phyloP scores from a whole-genome alignment of 2,113 vertebrate species.

The Aix galericulata region DNA sequence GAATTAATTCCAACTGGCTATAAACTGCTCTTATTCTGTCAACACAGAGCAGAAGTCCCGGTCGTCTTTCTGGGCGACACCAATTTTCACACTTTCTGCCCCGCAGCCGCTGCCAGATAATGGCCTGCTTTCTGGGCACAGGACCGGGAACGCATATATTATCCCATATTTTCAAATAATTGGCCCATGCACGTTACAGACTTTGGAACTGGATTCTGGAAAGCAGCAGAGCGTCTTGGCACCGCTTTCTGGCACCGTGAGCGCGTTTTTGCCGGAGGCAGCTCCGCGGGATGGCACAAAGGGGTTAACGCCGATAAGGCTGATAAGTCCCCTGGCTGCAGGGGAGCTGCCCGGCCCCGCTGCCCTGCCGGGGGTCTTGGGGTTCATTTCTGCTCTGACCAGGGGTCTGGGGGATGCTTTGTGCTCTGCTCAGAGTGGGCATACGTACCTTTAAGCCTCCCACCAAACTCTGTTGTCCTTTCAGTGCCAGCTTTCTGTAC shows the following conservation, averaged over 20 bases:
- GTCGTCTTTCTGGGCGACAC: neutral
- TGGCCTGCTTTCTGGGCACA: neutral
- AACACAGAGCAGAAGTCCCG: neutral
- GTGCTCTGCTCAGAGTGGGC: slow-evolving; percentile 33
- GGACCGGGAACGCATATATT: neutral
- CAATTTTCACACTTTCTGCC: neutral
- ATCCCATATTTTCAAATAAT: neutral
- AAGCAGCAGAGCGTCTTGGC: neutral
- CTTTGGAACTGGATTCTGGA: neutral
- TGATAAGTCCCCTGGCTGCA: slow-evolving; percentile 30
- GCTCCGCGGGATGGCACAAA: neutral
- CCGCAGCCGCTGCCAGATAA: neutral
- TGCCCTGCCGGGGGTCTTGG: slow-evolving; percentile 66
- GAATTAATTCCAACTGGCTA: neutral
- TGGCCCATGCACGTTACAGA: neutral
- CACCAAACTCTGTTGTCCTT: slow-evolving; percentile 69
- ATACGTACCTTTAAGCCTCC: neutral
- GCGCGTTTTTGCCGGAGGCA: accelerated
- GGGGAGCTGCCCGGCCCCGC: slow-evolving; percentile 38
- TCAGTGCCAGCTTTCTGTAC: slow-evolving; percentile 44
- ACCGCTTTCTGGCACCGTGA: neutral
- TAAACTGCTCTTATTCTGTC: neutral
- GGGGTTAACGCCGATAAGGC: slow-evolving; percentile 52
- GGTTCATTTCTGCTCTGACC: slow-evolving; percentile 44
- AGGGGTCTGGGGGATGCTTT: too few relatives aligned